phyloP scores from a whole-genome alignment of 2,113 vertebrate genomes.

The Triplophysa dalaica region DNA sequence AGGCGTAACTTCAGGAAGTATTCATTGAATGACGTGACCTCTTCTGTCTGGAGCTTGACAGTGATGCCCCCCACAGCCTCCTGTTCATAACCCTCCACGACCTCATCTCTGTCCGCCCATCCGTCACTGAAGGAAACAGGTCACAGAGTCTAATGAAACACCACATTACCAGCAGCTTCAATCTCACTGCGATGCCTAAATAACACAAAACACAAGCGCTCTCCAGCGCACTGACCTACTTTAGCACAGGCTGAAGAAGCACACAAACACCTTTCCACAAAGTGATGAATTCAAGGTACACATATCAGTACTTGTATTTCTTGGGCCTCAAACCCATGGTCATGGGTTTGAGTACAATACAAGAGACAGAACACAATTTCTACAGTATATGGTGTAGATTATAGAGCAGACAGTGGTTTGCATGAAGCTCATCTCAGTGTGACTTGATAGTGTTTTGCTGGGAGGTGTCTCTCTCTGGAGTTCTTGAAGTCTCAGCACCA shows the following conservation, averaged over 20 bases:
- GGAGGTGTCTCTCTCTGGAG: conserved; percentile 34
- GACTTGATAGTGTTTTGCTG: conserved; percentile 22
- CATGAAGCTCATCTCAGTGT: background rate
- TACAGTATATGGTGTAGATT: background rate
- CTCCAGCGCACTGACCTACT: conserved; percentile 43
- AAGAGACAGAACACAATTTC: no score
- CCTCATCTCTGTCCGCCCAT: conserved; percentile 97
- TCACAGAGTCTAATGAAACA: conserved; percentile 11
- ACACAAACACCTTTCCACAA: background rate
- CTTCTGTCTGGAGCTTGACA: conserved; percentile 91
- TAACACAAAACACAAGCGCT: conserved; percentile 7
- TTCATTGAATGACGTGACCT: conserved; percentile 90
- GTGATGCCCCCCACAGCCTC: conserved; percentile 97
- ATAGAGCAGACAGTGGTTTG: background rate
- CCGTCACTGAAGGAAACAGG: conserved; percentile 79
- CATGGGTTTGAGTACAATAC: no score
- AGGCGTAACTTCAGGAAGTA: conserved; percentile 91
- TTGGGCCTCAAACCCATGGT: no score
- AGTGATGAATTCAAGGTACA: no score
- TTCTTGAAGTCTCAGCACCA: conserved; percentile 59
- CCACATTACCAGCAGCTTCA: conserved; percentile 27
- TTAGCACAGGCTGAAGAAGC: conserved; percentile 29
- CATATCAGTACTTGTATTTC: no score
- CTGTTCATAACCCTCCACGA: conserved; percentile 93
- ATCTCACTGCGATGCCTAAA: conserved; percentile 25